Percentiles rank a stretch among this genome's conserved stretches.
phyloP scores from a whole-genome alignment of 2,797 vertebrate genomes.

The Crocidura indochinensis region DNA sequence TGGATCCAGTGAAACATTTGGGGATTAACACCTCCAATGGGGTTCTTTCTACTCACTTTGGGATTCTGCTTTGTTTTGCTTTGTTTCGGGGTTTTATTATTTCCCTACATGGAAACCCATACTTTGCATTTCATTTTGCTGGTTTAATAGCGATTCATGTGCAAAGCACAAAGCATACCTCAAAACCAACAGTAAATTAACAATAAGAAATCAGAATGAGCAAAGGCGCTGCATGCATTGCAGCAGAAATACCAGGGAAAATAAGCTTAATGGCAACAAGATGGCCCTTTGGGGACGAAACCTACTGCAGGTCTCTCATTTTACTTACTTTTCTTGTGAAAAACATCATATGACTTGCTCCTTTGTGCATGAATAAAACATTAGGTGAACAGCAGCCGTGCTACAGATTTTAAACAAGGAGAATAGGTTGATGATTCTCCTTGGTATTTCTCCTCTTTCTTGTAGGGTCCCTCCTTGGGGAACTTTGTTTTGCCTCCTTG shows the following conservation, averaged over 20 bases:
- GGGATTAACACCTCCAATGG: not conserved
- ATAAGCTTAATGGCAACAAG: not conserved
- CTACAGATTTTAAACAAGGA: not conserved
- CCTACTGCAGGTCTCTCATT: not conserved
- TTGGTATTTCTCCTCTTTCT: not conserved
- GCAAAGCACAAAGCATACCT: not conserved
- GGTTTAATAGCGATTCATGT: not conserved
- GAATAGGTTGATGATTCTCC: not conserved
- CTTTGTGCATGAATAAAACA: slow-evolving; percentile 30
- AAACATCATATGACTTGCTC: slow-evolving; percentile 42
- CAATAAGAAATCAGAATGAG: not conserved
- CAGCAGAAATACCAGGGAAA: not conserved
- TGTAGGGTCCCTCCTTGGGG: not conserved
- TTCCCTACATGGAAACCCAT: slow-evolving; percentile 34
- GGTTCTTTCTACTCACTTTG: slow-evolving; percentile 5
- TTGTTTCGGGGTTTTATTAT: not conserved
- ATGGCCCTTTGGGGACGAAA: not conserved
- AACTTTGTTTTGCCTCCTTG: not conserved
- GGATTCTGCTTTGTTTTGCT: not conserved
- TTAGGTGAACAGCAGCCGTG: not conserved
- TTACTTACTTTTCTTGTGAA: slow-evolving; percentile 9
- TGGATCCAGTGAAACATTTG: not conserved
- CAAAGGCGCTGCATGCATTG: accelerated
- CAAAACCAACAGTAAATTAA: slow-evolving; percentile 4
- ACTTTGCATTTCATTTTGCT: not conserved